Evolutionary conservation across 1,140 invertebrate species (phyloP), one percentile per base, ranked within the genome.

Genomic region (Tetragonula clypearis): DNA sequence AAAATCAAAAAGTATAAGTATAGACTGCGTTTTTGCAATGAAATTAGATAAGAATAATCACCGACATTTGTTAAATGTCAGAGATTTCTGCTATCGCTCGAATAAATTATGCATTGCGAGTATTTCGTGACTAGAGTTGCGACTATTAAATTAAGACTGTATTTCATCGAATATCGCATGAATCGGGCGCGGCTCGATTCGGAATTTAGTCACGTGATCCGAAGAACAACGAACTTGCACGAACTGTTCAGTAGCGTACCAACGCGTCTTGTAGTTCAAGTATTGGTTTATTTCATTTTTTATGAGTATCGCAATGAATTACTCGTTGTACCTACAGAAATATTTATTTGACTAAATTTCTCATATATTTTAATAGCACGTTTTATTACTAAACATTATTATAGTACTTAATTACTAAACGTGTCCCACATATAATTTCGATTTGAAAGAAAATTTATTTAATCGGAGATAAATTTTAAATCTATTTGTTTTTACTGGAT

Each of bases 141-240:
- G 53, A 72, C 15, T 77, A 68, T 83, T n/a, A 56, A 83, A 69
- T 71, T 72, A 30, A n/a, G 8, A 60, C 66, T 55, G 65, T n/a
- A 62, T 35, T 35, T 73, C 26, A 58, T 56, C 15, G 26, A 76
- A 68, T 35, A 41, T 26, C 21, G 56, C 78, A 66, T 35, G 35
- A 69, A 62, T 80, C 80, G 88, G 87, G 88, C 80, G 88, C 84
- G 87, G 88, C 86, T 62, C 14, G 9, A 69, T 49, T 86, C 72
- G 73, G 55, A 56, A 53, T n/a, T 19, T 12, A 11, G 19, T 77
- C 79, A 86, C 30, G 77, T 89, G 88, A 84, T 2, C 8, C 80
- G 79, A 49, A 58, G 41, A 8, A 11, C 15, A 2, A 53, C 87
- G 86, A 88, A 77, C 8, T 0, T 15, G 53, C 2, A 26, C 87